These are phyloP conservation scores for Seladonia tumulorum DNA, from an alignment of 2,888 invertebrate genomes.

Conservation along the genomic window DNA sequence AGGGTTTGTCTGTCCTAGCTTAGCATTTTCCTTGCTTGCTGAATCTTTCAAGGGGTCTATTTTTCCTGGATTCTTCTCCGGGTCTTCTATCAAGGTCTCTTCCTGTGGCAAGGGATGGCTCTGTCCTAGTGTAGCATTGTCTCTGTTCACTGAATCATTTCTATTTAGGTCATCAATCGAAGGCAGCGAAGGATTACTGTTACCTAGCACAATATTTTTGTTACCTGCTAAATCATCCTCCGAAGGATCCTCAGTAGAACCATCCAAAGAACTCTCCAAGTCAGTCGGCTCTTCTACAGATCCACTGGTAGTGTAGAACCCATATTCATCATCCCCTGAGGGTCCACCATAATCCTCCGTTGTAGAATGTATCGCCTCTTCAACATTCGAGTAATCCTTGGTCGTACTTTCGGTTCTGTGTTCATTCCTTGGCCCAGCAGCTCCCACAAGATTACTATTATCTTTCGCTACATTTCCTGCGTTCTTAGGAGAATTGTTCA, in stretches of 20 bases:
- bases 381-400: slow-evolving; percentile 49
- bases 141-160: too few relatives aligned
- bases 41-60: too few relatives aligned
- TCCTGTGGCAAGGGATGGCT: not conserved
- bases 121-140: too few relatives aligned
- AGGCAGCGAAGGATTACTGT: too few relatives aligned
- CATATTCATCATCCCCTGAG: not conserved
- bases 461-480: not conserved
- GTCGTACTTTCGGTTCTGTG: not conserved
- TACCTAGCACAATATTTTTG: not conserved
- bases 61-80: too few relatives aligned
- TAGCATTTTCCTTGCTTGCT: too few relatives aligned
- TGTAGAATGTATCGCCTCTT: slow-evolving; percentile 57
- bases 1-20: not conserved
- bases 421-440: not conserved
- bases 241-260: not conserved
- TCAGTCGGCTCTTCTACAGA: not conserved
- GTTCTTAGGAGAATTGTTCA: not conserved
- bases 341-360: slow-evolving; percentile 47
- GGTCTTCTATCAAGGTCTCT: not conserved
- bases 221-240: not conserved
- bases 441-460: not conserved
- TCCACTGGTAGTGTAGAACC: not conserved
- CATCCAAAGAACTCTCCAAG: not conserved
- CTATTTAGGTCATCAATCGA: too few relatives aligned